phyloP scores from a whole-genome alignment of 2,888 invertebrate genomes.

The Romanomermis culicivorax region DNA sequence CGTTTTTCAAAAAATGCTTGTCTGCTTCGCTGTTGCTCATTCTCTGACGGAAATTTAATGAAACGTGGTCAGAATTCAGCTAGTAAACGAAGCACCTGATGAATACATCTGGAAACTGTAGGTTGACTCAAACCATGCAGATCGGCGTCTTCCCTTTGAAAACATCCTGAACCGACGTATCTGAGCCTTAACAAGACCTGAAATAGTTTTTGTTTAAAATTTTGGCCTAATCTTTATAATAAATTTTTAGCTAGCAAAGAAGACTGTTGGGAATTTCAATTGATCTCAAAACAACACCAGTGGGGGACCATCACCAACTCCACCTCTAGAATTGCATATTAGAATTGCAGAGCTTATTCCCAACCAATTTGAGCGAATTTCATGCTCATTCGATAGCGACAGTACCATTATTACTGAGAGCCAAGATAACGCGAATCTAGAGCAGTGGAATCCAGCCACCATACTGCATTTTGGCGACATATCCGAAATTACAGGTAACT shows the following conservation, averaged over 20 bases:
- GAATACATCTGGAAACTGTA: neutral
- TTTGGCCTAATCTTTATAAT: no score
- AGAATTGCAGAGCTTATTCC: neutral
- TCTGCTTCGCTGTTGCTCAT: neutral
- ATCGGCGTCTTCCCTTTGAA: neutral
- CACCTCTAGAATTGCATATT: neutral
- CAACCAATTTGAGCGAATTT: no score
- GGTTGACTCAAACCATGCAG: neutral
- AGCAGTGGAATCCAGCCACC: no score
- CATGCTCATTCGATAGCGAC: no score
- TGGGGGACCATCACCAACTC: neutral
- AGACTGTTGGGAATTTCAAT: no score
- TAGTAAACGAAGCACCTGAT: neutral
- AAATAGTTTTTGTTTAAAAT: no score
- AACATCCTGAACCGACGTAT: neutral
- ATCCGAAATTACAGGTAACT: no score
- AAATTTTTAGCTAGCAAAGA: no score
- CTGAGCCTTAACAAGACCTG: neutral
- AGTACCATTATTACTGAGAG: no score
- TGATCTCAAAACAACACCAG: no score
- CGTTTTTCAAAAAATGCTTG: neutral
- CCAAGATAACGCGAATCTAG: no score
- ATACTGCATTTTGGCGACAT: no score
- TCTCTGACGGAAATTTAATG: neutral
- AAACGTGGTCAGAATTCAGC: neutral